A percentile compares a stretch with the other conserved stretches of the same genome.
Conservation (phyloP, 2,888 invertebrate species). For the Helobdella robusta region DNA sequence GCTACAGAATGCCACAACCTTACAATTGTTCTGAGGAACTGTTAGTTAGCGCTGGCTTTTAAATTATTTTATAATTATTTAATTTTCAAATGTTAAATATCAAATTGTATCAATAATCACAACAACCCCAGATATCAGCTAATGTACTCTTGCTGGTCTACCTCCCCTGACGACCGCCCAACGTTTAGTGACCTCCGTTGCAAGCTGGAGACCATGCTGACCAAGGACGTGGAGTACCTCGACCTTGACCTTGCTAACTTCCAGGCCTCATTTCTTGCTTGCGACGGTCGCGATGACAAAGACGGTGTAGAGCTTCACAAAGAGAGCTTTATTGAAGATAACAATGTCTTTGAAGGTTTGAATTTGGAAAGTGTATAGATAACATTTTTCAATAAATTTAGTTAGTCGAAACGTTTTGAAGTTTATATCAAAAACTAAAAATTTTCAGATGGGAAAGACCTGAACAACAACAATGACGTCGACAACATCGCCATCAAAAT, state of each 20-base stretch:
- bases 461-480: not conserved
- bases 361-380: too few relatives aligned
- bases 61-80: not conserved
- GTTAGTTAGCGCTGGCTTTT: constrained; percentile 41
- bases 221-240: constrained; percentile 42
- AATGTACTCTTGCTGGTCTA: constrained; percentile 47
- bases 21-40: constrained; percentile 45
- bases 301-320: too few relatives aligned
- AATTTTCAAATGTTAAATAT: not conserved
- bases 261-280: too few relatives aligned
- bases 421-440: too few relatives aligned
- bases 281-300: too few relatives aligned
- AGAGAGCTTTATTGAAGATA: too few relatives aligned
- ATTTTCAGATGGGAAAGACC: not conserved
- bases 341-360: too few relatives aligned
- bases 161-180: constrained; percentile 41
- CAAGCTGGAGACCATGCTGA: constrained; percentile 42
- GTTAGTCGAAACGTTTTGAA: too few relatives aligned
- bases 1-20: constrained; percentile 47
- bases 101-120: not conserved
- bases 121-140: constrained; percentile 41
- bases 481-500: too few relatives aligned
- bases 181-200: constrained; percentile 42
- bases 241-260: constrained; percentile 44
- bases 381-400: too few relatives aligned